Evolutionary conservation across 2,888 invertebrate species (phyloP).

Genomic region (Tenthredo scrophulariae): DNA sequence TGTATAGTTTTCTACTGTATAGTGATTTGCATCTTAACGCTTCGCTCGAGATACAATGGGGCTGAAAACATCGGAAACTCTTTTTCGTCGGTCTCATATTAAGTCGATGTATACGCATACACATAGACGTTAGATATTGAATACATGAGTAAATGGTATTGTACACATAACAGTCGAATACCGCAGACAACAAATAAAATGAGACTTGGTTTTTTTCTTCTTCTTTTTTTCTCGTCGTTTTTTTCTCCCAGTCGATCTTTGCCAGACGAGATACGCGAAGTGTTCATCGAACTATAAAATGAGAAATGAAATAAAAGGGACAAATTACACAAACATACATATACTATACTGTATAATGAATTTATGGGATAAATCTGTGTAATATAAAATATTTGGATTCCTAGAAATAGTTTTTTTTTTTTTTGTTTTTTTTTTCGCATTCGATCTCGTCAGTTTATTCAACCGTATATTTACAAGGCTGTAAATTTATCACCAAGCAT

Average conservation of each 20-base stretch:
- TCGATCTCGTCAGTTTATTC: neutral
- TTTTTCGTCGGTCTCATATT: constrained; percentile 7
- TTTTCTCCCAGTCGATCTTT: neutral
- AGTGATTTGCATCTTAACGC: constrained; percentile 21
- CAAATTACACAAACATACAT: neutral
- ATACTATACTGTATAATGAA: neutral
- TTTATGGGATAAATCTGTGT: neutral
- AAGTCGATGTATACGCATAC: neutral
- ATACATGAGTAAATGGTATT: neutral
- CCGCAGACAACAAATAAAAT: constrained; percentile 2
- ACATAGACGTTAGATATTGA: neutral
- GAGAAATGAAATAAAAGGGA: neutral
- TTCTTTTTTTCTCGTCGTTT: neutral
- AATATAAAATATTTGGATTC: neutral
- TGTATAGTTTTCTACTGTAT: neutral
- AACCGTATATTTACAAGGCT: neutral
- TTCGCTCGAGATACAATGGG: neutral
- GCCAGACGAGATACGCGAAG: neutral
- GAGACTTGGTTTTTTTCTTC: neutral
- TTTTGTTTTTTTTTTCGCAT: neutral
- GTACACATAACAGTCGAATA: neutral
- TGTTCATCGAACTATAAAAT: constrained; percentile 30
- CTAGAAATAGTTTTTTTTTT: neutral
- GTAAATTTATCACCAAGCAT: neutral
- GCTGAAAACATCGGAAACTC: neutral